Conservation (phyloP, 2,113 vertebrate genomes). For the Rhea americana region DNA sequence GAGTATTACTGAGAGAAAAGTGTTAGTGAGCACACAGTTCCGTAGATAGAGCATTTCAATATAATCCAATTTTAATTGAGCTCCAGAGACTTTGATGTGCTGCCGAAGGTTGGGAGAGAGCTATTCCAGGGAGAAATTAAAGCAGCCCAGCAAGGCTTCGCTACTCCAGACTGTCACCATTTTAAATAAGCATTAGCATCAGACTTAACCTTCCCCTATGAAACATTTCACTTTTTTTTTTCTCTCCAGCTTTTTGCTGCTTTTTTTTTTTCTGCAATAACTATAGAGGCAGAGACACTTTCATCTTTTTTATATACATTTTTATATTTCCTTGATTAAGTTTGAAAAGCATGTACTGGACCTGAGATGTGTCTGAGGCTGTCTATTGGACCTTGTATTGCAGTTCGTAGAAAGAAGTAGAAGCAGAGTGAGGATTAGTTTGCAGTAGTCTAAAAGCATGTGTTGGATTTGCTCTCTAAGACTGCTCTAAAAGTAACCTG, state of each 20-base stretch:
- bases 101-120: conserved; percentile 88
- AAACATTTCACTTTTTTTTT: conserved; percentile 82
- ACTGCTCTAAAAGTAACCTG: conserved; percentile 9
- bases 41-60: conserved; percentile 91
- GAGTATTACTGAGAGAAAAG: conserved; percentile 91
- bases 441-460: conserved; percentile 80
- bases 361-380: conserved; percentile 73
- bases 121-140: conserved; percentile 99
- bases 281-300: conserved; percentile 73
- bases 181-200: conserved; percentile 96
- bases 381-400: conserved; percentile 65
- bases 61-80: conserved; percentile 99
- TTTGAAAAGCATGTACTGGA: conserved; percentile 79
- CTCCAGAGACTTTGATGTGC: conserved; percentile 97
- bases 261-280: conserved; percentile 50
- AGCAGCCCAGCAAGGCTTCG: conserved; percentile 83
- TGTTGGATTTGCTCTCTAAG: conserved; percentile 72
- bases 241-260: conserved; percentile 61
- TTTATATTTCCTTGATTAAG: conserved; percentile 75
- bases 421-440: conserved; percentile 75
- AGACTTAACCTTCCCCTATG: conserved; percentile 88
- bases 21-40: conserved; percentile 86
- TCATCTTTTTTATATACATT: conserved; percentile 79
- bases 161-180: conserved; percentile 88
- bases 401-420: conserved; percentile 69